Percentiles rank a stretch among this genome's conserved stretches.
phyloP scores from a whole-genome alignment of 2,113 vertebrate species.

The Pseudorhombus dupliciocellatus region DNA sequence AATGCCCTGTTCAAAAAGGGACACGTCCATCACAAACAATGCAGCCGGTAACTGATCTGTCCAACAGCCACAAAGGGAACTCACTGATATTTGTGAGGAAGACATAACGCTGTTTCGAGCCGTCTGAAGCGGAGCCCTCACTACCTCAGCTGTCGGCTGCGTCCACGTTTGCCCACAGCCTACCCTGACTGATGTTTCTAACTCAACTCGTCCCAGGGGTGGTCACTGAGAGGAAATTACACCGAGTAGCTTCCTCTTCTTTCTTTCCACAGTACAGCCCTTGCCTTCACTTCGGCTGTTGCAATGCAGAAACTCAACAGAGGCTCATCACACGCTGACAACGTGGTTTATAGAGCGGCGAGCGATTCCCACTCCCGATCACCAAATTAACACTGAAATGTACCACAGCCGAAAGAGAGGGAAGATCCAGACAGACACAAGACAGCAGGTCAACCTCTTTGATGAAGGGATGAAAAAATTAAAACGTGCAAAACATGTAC shows the following conservation, averaged over 20 bases:
- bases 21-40: not conserved
- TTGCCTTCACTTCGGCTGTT: not conserved
- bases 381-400: too few relatives aligned
- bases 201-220: slow-evolving; percentile 29
- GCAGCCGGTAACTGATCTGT: not conserved
- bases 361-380: too few relatives aligned
- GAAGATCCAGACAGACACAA: too few relatives aligned
- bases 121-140: not conserved
- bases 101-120: not conserved
- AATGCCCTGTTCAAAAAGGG: slow-evolving; percentile 69
- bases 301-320: not conserved
- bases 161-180: not conserved
- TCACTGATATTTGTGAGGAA: not conserved
- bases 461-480: too few relatives aligned
- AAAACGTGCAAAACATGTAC: too few relatives aligned
- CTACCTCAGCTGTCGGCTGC: not conserved
- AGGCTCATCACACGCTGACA: not conserved
- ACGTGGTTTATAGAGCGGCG: too few relatives aligned
- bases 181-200: slow-evolving; percentile 11
- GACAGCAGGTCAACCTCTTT: too few relatives aligned
- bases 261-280: not conserved
- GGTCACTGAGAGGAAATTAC: slow-evolving; percentile 65
- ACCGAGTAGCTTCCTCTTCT: slow-evolving; percentile 46
- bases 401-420: too few relatives aligned
- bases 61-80: not conserved